Evolutionary conservation across 1,140 invertebrate species (phyloP), one percentile per base, ranked within the genome.

Genomic region (Diabrotica virgifera): DNA sequence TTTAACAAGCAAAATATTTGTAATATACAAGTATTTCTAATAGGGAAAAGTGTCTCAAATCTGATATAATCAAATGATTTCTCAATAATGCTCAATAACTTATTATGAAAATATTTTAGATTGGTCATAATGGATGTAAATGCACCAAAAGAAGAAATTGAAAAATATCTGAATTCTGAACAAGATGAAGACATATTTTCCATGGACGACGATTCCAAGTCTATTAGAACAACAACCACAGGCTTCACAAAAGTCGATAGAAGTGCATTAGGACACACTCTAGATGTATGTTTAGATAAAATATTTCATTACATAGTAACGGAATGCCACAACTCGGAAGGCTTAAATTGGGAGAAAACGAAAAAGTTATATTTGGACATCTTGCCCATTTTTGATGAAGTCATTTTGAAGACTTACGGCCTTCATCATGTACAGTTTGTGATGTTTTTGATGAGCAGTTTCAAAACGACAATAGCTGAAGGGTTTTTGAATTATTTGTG

Each of bases 371-470:
- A 84, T 63, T 73, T 79, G 5, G 80, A 83, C 79, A 77, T 83
- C 62, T 68, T 90, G n/a, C 73, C 79, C 51, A 80, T 85, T 24
- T 95, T 94, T 78, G 89, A 94, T 65, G 83, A 84, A 70, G 77
- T 90, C 52, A 85, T 94, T 62, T 77, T 95, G 58, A 85, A 86
- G 4, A 92, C 90, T 9, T 86, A 91, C 73, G 87, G 84, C 36
- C 87, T 84, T 57, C 85, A 87, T 76, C 90, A 93, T 76, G 84
- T 90, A 5, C 93, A 94, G 77, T 95, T 90, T 77, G 73, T 92
- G 4, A 81, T 92, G 73, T 94, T 94, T 79, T 88, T 90, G 71
- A 78, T 92, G 57, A 87, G 87, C 76, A 89, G 87, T 72, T 84
- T 92, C 62, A 88, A 88, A 79, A 73, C 79, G n/a, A 79, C 81